phyloP scores from a whole-genome alignment of 2,888 invertebrate species.

The Monochamus alternatus region DNA sequence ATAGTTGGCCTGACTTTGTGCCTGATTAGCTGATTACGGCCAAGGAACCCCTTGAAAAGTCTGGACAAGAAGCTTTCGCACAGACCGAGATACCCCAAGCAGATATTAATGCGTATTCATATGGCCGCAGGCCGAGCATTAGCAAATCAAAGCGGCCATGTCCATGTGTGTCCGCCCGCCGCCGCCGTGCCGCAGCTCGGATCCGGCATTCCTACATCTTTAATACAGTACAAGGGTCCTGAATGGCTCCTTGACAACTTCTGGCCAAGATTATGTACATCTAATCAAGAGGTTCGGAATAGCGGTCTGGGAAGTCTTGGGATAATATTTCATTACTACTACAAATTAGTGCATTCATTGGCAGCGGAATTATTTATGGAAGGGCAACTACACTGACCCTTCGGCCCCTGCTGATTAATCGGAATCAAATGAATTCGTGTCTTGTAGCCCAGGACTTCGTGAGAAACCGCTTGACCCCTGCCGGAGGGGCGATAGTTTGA shows the following conservation, averaged over 20 bases:
- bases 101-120: slow-evolving; percentile 61
- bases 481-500: not conserved
- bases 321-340: slow-evolving; percentile 51
- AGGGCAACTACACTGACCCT: slow-evolving; percentile 60
- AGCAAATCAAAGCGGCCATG: slow-evolving; percentile 58
- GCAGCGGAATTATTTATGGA: slow-evolving; percentile 53
- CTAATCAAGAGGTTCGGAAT: slow-evolving; percentile 47
- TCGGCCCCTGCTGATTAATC: slow-evolving; percentile 57
- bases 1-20: not conserved
- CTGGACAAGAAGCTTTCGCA: not conserved
- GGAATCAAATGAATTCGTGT: slow-evolving; percentile 52
- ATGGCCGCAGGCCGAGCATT: slow-evolving; percentile 57
- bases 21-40: slow-evolving; percentile 26
- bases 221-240: slow-evolving; percentile 55
- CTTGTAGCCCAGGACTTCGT: slow-evolving; percentile 24
- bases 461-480: slow-evolving; percentile 30
- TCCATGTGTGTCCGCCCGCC: slow-evolving; percentile 56
- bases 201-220: slow-evolving; percentile 57
- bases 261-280: slow-evolving; percentile 58
- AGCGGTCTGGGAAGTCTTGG: slow-evolving; percentile 37
- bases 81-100: slow-evolving; percentile 48
- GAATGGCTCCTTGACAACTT: slow-evolving; percentile 56
- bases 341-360: slow-evolving; percentile 55
- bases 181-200: slow-evolving; percentile 41
- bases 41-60: slow-evolving; percentile 17